Evolutionary conservation across 2,113 vertebrate species (phyloP), one percentile per base, ranked within the genome.

Genomic region (Callionymus lyra): DNA sequence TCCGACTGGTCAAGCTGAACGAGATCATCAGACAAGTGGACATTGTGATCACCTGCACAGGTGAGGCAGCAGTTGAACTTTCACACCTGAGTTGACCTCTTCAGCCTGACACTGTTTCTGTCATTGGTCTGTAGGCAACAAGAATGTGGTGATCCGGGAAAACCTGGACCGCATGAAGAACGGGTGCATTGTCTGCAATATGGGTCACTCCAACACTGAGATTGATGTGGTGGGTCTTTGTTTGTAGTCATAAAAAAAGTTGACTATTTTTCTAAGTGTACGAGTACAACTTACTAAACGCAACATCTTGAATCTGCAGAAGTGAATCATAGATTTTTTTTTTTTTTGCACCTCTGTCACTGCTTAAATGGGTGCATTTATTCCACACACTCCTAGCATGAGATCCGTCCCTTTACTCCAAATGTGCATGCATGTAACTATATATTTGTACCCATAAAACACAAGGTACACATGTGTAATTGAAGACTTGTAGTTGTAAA

Each of bases 141-240:
- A 98, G 85, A 98, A 98, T 3, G 94, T 98, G 62, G 94, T 98
- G 72, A 89, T 91, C 64, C 82, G 94, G 72, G 94, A 98, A 10
- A 89, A 97, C 42, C 82, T 98, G 37, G 94, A 98, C 59, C 84
- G 95, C 16, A 97, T 98, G 95, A 97, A 97, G 85, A 98, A 97
- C 49, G 86, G 95, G 65, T 97, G 94, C 72, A 98, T 98, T 0
- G 93, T 98, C 31, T 98, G 95, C 79, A 98, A 98, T 82, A 98
- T 98, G 95, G 95, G 95, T 0, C 95, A 98, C 88, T 98, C 95
- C 72, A 98, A 98, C 85, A 98, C 95, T 0, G 95, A 98, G 82
- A 98, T 98, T 5, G 95, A 98, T 0, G 95, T 98, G 92, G 94
- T 98, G 79, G 79, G 86, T 67, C 4, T 2, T 27, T 27, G 10